A percentile compares a stretch with the other conserved stretches of the same genome.
Conservation (phyloP, 2,888 invertebrate genomes). For the Brenthis ino region DNA sequence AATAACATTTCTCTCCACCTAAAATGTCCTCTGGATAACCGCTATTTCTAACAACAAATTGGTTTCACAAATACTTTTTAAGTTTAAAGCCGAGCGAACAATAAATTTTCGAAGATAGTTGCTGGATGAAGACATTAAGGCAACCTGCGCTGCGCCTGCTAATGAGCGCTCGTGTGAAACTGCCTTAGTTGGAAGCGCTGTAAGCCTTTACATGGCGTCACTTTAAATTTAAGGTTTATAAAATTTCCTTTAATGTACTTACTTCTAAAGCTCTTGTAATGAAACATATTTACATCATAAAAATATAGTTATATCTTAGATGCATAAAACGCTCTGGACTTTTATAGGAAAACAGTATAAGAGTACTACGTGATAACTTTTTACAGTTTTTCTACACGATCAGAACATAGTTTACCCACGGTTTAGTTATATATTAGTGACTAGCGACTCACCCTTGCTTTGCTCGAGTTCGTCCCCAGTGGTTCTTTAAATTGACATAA, state of each 20-base stretch:
- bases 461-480: too few species aligned
- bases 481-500: too few species aligned
- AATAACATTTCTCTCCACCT: too few species aligned
- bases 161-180: constrained; percentile 38
- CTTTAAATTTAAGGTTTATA: constrained; percentile 26
- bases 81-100: constrained; percentile 34
- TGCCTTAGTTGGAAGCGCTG: constrained; percentile 24
- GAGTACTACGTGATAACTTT: too few species aligned
- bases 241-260: constrained; percentile 13
- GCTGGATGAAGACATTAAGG: constrained; percentile 45
- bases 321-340: not conserved
- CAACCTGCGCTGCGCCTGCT: constrained; percentile 43
- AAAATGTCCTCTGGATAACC: too few species aligned
- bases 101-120: constrained; percentile 44
- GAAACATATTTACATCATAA: not conserved
- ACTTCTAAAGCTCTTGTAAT: not conserved
- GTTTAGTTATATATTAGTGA: too few species aligned
- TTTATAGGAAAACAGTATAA: too few species aligned
- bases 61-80: constrained; percentile 17
- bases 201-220: constrained; percentile 23
- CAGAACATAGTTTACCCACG: too few species aligned
- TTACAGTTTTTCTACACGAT: too few species aligned
- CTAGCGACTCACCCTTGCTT: too few species aligned
- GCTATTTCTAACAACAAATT: constrained; percentile 5
- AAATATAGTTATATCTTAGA: too few species aligned